Evolutionary conservation across 2,113 vertebrate genomes (phyloP).

Genomic region (Symphodus melops): DNA sequence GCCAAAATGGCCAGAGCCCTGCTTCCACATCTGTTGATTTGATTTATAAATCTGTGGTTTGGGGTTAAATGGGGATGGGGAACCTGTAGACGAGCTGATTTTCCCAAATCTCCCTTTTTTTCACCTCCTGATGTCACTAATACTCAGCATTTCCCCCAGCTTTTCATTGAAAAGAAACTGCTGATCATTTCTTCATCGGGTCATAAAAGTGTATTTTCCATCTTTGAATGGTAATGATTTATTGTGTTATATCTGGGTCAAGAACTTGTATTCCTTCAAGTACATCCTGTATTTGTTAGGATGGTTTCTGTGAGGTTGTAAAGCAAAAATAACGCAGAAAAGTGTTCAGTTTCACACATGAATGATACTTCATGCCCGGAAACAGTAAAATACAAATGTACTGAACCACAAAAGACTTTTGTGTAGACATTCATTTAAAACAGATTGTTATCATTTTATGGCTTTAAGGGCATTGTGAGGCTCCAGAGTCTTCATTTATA

Average conservation of each 20-base stretch:
- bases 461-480: no score
- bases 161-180: background rate
- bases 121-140: no score
- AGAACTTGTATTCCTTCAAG: background rate
- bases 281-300: constrained; percentile 34
- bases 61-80: no score
- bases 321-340: constrained; percentile 31
- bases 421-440: no score
- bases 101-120: no score
- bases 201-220: background rate
- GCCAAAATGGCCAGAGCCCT: no score
- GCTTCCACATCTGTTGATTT: no score
- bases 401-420: background rate
- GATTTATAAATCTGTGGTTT: no score
- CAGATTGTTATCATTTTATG: no score
- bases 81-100: no score
- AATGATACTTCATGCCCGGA: no score
- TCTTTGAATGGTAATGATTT: background rate
- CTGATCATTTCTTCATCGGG: background rate
- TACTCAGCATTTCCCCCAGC: no score
- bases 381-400: background rate
- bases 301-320: constrained; percentile 54
- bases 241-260: background rate
- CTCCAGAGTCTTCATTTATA: background rate
- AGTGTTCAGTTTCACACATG: constrained; percentile 22